Conservation (phyloP, 2,888 invertebrate genomes). For the Branchipolynoe longqiensis region DNA sequence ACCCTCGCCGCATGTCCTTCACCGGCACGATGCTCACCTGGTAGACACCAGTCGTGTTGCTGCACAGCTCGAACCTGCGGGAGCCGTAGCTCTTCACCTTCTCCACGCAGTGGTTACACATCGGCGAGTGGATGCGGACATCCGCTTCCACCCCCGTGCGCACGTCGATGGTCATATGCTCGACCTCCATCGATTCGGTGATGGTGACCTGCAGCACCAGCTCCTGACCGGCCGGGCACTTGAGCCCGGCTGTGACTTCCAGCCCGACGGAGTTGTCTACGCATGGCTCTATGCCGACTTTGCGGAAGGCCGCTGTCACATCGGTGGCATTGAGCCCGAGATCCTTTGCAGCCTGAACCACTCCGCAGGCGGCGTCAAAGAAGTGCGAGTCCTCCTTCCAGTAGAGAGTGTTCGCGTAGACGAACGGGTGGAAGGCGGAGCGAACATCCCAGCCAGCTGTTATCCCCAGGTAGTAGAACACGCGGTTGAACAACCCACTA, state of each 20-base stretch:
- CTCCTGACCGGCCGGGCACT: background rate
- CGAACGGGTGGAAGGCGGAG: slow-evolving; percentile 68
- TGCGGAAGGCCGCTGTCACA: slow-evolving; percentile 66
- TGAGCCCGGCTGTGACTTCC: background rate
- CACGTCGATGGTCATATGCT: slow-evolving; percentile 17
- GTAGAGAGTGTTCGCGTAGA: slow-evolving; percentile 69
- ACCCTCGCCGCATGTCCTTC: background rate
- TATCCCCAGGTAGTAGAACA: slow-evolving; percentile 68
- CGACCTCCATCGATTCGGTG: background rate
- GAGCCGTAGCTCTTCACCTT: background rate
- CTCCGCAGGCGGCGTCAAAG: slow-evolving; percentile 70
- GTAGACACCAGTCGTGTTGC: slow-evolving; percentile 12
- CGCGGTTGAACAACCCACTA: slow-evolving; percentile 70
- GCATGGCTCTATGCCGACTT: slow-evolving; percentile 70
- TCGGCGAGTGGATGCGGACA: background rate
- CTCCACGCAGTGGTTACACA: slow-evolving; percentile 18
- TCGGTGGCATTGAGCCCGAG: slow-evolving; percentile 65
- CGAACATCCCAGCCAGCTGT: slow-evolving; percentile 65
- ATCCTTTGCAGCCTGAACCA: slow-evolving; percentile 70
- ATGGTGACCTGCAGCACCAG: background rate
- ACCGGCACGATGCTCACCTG: slow-evolving; percentile 3
- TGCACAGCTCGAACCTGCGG: background rate
- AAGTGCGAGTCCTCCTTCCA: slow-evolving; percentile 68
- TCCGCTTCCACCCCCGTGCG: background rate
- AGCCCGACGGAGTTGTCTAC: slow-evolving; percentile 57